Evolutionary conservation across 2,888 invertebrate genomes (phyloP).

Genomic region (Aleiodes leptofemur): DNA sequence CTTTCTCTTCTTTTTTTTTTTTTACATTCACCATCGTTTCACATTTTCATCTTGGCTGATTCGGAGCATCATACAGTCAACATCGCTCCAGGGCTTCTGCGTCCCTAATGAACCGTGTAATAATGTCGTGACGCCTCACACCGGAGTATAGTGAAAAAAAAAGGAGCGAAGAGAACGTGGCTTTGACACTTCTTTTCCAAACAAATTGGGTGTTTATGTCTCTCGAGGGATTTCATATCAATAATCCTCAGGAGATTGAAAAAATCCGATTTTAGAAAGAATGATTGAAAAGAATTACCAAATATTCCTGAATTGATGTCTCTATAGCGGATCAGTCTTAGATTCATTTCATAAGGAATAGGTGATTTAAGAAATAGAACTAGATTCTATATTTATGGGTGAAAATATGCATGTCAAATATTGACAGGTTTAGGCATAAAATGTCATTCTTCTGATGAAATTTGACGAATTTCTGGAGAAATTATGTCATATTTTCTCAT

Average conservation of each 20-base stretch:
- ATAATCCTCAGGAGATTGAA: neutral
- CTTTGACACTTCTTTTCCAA: slow-evolving; percentile 15
- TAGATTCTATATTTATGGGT: no score
- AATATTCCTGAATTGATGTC: slow-evolving; percentile 11
- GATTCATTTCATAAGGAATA: neutral
- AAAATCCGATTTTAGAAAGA: no score
- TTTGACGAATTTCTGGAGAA: no score
- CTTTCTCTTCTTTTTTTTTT: slow-evolving; percentile 36
- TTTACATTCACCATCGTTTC: slow-evolving; percentile 35
- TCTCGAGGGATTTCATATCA: neutral
- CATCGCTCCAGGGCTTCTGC: slow-evolving; percentile 54
- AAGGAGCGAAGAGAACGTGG: neutral
- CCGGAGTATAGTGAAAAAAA: slow-evolving; percentile 10
- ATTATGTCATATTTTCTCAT: no score
- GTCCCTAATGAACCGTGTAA: slow-evolving; percentile 72
- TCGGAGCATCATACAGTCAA: slow-evolving; percentile 45
- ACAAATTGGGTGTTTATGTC: slow-evolving; percentile 19
- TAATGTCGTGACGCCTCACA: slow-evolving; percentile 66
- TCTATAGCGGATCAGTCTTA: slow-evolving; percentile 37
- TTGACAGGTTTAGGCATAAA: no score
- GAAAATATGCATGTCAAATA: no score
- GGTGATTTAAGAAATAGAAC: no score
- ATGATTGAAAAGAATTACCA: no score
- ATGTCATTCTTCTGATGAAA: no score
- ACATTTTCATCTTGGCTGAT: slow-evolving; percentile 51